These are phyloP conservation scores for Oikopleura dioica DNA, from an alignment of 23 tunicate species.

Conservation along the genomic window DNA sequence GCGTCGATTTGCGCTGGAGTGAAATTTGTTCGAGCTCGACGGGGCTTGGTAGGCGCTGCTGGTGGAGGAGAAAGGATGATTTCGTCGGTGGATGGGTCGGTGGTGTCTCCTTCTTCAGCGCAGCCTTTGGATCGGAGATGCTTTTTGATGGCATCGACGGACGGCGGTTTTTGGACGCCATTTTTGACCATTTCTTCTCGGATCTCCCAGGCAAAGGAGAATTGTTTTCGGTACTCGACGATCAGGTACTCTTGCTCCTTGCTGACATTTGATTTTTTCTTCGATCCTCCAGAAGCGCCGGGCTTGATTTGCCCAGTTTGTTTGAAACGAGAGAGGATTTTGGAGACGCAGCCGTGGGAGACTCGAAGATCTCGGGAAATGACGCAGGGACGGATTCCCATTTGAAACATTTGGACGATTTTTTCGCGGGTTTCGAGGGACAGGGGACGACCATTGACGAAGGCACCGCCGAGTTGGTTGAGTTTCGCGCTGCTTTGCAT, in stretches of 20 bases:
- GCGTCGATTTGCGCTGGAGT: too few relatives aligned
- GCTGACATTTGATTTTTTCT: constrained; percentile 75
- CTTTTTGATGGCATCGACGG: constrained; percentile 80
- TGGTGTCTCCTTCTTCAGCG: too few relatives aligned
- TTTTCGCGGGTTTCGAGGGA: constrained; percentile 53
- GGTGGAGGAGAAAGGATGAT: too few relatives aligned
- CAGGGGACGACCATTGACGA: constrained; percentile 93
- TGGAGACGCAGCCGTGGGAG: constrained; percentile 87
- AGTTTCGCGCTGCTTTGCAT: too few relatives aligned
- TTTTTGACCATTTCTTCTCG: constrained; percentile 56
- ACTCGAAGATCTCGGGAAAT: constrained; percentile 77
- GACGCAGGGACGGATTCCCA: constrained; percentile 79
- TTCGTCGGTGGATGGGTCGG: too few relatives aligned
- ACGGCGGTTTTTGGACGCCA: constrained; percentile 63
- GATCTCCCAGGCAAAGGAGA: constrained; percentile 86
- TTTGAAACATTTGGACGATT: too few relatives aligned
- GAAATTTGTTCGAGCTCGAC: too few relatives aligned
- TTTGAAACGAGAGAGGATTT: constrained; percentile 79
- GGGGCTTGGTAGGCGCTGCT: too few relatives aligned
- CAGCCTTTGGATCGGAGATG: too few relatives aligned
- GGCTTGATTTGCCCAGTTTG: constrained; percentile 75
- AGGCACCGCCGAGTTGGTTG: too few relatives aligned
- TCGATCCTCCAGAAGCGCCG: constrained; percentile 87
- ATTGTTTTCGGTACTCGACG: too few relatives aligned
- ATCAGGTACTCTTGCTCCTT: too few relatives aligned